phyloP scores from a whole-genome alignment of 2,797 vertebrate genomes.

The Macroramphosus scolopax region DNA sequence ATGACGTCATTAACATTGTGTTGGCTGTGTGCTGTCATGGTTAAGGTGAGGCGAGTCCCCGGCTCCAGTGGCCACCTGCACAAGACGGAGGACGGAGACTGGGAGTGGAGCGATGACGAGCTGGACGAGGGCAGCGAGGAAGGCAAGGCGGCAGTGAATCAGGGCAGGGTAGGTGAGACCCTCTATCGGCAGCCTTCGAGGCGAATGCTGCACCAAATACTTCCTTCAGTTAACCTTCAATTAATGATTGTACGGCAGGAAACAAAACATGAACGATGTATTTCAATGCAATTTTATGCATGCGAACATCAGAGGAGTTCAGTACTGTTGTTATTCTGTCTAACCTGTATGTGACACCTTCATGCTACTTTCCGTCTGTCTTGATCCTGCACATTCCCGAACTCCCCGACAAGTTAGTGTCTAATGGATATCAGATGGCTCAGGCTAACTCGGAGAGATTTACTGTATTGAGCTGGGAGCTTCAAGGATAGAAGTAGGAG shows the following conservation, averaged over 20 bases:
- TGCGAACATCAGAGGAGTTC: too few species aligned
- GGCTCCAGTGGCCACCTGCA: constrained; percentile 97
- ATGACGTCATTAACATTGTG: too few species aligned
- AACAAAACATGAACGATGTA: too few species aligned
- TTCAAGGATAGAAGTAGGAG: constrained; percentile 42
- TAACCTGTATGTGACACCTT: too few species aligned
- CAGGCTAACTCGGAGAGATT: constrained; percentile 26
- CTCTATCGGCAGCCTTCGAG: neutral
- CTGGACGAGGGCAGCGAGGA: constrained; percentile 94
- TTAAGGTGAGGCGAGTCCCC: constrained; percentile 92
- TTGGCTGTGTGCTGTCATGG: constrained; percentile 11
- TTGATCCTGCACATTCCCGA: constrained; percentile 26
- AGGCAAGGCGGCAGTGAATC: constrained; percentile 89
- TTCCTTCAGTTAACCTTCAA: too few species aligned
- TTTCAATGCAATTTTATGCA: too few species aligned
- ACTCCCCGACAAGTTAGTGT: constrained; percentile 20
- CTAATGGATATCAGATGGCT: constrained; percentile 46
- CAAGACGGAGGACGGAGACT: constrained; percentile 97
- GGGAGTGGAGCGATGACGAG: constrained; percentile 99
- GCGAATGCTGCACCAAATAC: too few species aligned
- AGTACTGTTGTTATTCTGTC: constrained; percentile 22
- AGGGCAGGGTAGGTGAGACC: constrained; percentile 84
- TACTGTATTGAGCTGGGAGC: constrained; percentile 54
- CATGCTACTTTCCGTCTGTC: constrained; percentile 28
- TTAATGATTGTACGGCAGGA: too few species aligned